phyloP scores from a whole-genome alignment of 2,797 vertebrate genomes.

The Coilia nasus region DNA sequence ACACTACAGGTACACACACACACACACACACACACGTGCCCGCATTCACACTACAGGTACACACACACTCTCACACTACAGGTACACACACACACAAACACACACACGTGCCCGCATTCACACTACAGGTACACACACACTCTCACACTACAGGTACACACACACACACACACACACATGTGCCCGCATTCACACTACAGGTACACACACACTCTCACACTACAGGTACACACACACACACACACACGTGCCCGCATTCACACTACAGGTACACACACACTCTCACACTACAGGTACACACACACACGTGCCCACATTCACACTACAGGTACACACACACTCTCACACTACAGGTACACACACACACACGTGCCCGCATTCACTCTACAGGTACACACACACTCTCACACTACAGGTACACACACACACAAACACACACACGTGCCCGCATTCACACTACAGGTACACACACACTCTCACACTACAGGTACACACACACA shows the following conservation, averaged over 20 bases:
- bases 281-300: background rate
- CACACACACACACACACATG: too few relatives aligned
- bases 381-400: too few relatives aligned
- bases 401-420: too few relatives aligned
- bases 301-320: constrained; percentile 79
- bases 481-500: background rate
- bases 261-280: background rate
- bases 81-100: constrained; percentile 7
- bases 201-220: background rate
- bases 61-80: too few relatives aligned
- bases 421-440: too few relatives aligned
- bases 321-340: constrained; percentile 85
- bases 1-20: too few relatives aligned
- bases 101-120: too few relatives aligned
- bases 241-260: background rate
- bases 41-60: too few relatives aligned
- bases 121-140: too few relatives aligned
- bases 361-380: too few relatives aligned
- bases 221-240: background rate
- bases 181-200: background rate
- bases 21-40: too few relatives aligned
- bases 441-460: background rate
- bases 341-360: background rate
- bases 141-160: too few relatives aligned
- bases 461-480: background rate